These are phyloP conservation scores for Rhea pennata DNA, from an alignment of 2,113 vertebrate species.

Conservation along the genomic window DNA sequence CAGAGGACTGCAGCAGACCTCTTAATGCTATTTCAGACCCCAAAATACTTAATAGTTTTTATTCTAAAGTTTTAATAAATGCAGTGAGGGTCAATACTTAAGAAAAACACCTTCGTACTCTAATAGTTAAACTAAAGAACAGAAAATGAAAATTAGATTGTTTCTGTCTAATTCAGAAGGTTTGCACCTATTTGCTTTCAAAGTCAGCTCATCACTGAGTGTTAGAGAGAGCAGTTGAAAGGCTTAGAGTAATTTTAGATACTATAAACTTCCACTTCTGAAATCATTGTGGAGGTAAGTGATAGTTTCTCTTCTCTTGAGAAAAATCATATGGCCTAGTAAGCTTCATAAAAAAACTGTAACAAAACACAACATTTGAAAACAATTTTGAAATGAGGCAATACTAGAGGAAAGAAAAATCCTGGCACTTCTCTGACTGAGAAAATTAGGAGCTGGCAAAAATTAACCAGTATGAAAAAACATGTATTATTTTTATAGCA, in stretches of 20 bases:
- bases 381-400: conserved; percentile 39
- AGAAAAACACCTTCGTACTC: not conserved
- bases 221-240: not conserved
- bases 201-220: not conserved
- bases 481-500: conserved; percentile 18
- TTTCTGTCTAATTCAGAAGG: not conserved
- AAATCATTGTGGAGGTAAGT: not conserved
- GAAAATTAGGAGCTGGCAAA: conserved; percentile 51
- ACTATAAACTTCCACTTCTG: not conserved
- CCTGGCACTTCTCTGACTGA: conserved; percentile 23
- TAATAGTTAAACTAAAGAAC: not conserved
- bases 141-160: not conserved
- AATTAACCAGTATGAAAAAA: conserved; percentile 23
- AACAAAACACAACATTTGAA: conserved; percentile 46
- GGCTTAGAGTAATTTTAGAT: not conserved
- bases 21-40: not conserved
- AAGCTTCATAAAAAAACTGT: not conserved
- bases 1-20: not conserved
- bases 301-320: not conserved
- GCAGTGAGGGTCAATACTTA: not conserved
- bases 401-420: conserved; percentile 35
- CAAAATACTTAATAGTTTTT: not conserved
- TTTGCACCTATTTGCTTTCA: accelerated
- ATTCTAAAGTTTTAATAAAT: not conserved
- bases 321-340: not conserved